Evolutionary conservation across 1,140 invertebrate species (phyloP), one percentile per base, ranked within the genome.

Genomic region (Heliothis subflexa): DNA sequence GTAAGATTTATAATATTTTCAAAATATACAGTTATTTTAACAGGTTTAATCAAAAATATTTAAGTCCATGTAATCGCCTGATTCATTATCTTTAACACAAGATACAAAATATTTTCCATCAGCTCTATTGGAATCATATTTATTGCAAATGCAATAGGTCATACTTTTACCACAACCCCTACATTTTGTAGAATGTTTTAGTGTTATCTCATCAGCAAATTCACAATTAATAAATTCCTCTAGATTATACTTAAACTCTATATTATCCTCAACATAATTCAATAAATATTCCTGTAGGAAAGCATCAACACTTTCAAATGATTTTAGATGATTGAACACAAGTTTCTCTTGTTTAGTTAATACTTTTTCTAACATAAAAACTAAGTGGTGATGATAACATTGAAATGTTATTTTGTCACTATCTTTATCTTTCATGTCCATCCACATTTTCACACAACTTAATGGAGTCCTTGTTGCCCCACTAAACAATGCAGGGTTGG

Each of bases 311-410:
- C 95, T 95, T 71, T 96, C 90, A 82, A 96, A 97, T 79, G 95
- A 96, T 78, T 95, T 96, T 28, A 99, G 94, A 81, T 95, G 95
- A 95, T 99, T 99, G 88, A 99, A 98, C 66, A 96, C 91, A 81
- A 95, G 90, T 83, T 97, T 96, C 86, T 98, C 96, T 62, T 95
- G 91, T 83, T 96, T 97, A 5, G 96, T 95, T 79, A 99, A 94
- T 54, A 97, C 88, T 93, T 97, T 97, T 90, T 98, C 97, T 83
- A 98, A 94, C 99, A 99, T 99, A 89, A 98, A 99, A 59, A 98
- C 97, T 68, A 99, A 95, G 95, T 99, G 98, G 91, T 99, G 98
- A 94, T 99, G 98, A 87, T 99, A 98, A 89, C 96, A 97, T 76
- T 97, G 96, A 94, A 98, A 98, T 52, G 96, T 95, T 83, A 96